A percentile compares a stretch with the other conserved stretches of the same genome.
Evolutionary conservation across 2,113 vertebrate genomes (phyloP).

Genomic region (Trematomus loennbergii): DNA sequence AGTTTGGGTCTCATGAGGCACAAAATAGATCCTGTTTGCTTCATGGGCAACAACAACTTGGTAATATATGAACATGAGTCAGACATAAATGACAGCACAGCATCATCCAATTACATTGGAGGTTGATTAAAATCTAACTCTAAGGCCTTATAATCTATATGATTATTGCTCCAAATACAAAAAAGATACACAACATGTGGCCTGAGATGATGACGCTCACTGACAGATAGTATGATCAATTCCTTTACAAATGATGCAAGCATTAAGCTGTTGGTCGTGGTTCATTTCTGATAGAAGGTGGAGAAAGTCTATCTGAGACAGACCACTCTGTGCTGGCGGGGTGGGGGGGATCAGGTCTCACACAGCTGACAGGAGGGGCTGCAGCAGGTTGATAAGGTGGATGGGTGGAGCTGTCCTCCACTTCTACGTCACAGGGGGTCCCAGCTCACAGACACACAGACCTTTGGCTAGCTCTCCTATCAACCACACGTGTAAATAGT

Average conservation of each 20-base stretch:
- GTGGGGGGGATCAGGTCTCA: conserved; percentile 36
- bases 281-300: conserved; percentile 22
- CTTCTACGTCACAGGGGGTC: conserved; percentile 23
- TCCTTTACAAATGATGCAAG: conserved; percentile 29
- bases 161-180: background rate
- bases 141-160: background rate
- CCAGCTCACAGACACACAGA: background rate
- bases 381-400: conserved; percentile 79
- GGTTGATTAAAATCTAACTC: background rate
- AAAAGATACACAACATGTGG: background rate
- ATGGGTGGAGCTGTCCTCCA: conserved; percentile 71
- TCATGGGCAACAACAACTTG: no score
- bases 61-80: background rate
- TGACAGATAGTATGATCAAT: background rate
- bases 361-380: conserved; percentile 48
- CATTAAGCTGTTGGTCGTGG: conserved; percentile 28
- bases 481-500: no score
- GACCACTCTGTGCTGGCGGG: conserved; percentile 12
- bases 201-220: no score
- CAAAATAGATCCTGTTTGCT: no score
- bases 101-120: background rate
- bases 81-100: background rate
- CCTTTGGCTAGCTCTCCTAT: no score
- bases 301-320: conserved; percentile 28
- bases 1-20: no score